Evolutionary conservation across 2,888 invertebrate species (phyloP).

Genomic region (Habroteleia sp.): DNA sequence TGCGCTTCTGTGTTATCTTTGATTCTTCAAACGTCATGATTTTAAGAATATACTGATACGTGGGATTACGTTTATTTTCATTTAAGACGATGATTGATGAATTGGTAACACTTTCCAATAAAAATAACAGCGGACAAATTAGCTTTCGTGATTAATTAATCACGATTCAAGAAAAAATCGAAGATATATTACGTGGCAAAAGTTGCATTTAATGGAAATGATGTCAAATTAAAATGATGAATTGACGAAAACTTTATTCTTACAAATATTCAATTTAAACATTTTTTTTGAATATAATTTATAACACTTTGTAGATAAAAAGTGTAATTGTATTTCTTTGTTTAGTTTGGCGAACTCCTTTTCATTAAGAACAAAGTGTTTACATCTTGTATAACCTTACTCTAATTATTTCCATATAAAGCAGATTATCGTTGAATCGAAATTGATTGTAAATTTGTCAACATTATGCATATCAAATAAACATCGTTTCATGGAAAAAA

Average conservation of each 20-base stretch:
- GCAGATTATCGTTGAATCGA: not conserved
- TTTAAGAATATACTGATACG: not conserved
- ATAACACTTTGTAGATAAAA: too few species aligned
- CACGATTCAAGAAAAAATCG: not conserved
- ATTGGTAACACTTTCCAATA: not conserved
- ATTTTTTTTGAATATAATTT: too few species aligned
- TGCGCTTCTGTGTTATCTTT: not conserved
- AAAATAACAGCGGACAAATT: slow-evolving; percentile 1
- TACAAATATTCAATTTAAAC: too few species aligned
- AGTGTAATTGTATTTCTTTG: too few species aligned
- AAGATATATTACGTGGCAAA: not conserved
- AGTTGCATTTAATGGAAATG: too few species aligned
- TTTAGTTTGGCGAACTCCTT: too few species aligned
- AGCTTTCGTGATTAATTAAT: not conserved
- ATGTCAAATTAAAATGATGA: too few species aligned
- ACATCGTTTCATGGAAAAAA: slow-evolving; percentile 18
- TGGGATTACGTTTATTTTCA: slow-evolving; percentile 15
- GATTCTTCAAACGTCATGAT: slow-evolving; percentile 3
- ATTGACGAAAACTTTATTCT: too few species aligned
- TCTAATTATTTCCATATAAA: not conserved
- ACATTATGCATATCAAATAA: slow-evolving; percentile 30
- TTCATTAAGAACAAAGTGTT: too few species aligned
- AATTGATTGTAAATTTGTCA: not conserved
- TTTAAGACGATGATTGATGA: slow-evolving; percentile 6
- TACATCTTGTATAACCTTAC: too few species aligned